Evolutionary conservation across 2,888 invertebrate genomes (phyloP).

Genomic region (Machimus atricapillus): DNA sequence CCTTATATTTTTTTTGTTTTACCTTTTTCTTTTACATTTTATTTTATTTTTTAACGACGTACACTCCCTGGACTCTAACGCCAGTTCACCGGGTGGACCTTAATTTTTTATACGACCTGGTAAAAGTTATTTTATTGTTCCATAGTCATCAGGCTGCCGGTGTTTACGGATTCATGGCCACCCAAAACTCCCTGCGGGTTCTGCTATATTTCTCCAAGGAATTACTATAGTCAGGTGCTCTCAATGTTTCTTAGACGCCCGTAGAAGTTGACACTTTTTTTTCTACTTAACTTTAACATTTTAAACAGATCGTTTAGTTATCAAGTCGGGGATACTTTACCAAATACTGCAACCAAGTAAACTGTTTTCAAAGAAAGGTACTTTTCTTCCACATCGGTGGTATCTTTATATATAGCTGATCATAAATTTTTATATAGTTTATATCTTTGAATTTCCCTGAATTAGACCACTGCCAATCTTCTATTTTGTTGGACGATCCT

Average conservation of each 20-base stretch:
- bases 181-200: neutral
- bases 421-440: too few species aligned
- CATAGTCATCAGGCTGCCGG: neutral
- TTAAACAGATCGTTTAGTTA: neutral
- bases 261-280: neutral
- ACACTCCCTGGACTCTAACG: neutral
- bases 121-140: slow-evolving; percentile 29
- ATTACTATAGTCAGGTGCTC: neutral
- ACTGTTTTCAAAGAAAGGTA: too few species aligned
- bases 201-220: neutral
- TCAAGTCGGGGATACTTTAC: neutral
- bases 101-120: slow-evolving; percentile 19
- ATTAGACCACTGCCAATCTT: too few species aligned
- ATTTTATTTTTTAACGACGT: slow-evolving; percentile 16
- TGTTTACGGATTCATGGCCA: neutral
- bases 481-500: too few species aligned
- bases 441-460: too few species aligned
- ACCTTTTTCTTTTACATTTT: neutral
- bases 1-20: neutral
- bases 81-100: neutral
- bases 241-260: neutral
- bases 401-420: too few species aligned
- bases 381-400: too few species aligned
- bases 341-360: neutral
- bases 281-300: neutral